Percentiles rank a stretch among this genome's conserved stretches.
Evolutionary conservation across 2,888 invertebrate species (phyloP).

Genomic region (Cantharis flavilabris): DNA sequence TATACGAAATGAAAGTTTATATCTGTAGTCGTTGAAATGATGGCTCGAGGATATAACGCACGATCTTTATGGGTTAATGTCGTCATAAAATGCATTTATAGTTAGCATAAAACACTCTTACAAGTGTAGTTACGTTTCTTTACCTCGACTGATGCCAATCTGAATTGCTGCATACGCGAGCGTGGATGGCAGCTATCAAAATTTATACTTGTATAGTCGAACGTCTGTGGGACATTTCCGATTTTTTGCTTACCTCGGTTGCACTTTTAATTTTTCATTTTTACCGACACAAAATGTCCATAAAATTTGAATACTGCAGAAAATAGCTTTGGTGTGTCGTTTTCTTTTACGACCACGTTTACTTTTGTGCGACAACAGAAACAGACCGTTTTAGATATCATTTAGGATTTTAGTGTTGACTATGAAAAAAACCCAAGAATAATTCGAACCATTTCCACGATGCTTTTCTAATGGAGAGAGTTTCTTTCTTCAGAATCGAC

Average conservation of each 20-base stretch:
- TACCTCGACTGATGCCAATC: conserved; percentile 16
- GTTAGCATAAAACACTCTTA: conserved; percentile 31
- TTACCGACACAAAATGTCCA: neutral
- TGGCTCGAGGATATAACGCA: conserved; percentile 34
- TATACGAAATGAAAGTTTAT: conserved; percentile 36
- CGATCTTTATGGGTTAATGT: conserved; percentile 34
- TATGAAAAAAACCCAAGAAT: neutral
- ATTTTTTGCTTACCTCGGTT: neutral
- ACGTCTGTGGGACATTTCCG: conserved; percentile 3
- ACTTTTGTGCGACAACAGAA: neutral
- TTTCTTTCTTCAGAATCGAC: neutral
- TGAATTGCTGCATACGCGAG: conserved; percentile 4
- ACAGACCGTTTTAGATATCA: neutral
- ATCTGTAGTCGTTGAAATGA: conserved; percentile 30
- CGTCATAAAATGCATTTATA: conserved; percentile 32
- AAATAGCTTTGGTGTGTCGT: neutral
- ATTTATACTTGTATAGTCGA: conserved; percentile 14
- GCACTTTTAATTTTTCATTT: neutral
- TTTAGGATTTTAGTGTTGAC: neutral
- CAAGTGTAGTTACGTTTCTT: conserved; percentile 25
- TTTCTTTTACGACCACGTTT: neutral
- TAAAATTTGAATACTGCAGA: neutral
- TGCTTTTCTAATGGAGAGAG: neutral
- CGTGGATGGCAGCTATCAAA: conserved; percentile 8
- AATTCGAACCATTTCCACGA: neutral